Conservation (phyloP, 2,797 vertebrate species). For the Scleropages formosus region DNA sequence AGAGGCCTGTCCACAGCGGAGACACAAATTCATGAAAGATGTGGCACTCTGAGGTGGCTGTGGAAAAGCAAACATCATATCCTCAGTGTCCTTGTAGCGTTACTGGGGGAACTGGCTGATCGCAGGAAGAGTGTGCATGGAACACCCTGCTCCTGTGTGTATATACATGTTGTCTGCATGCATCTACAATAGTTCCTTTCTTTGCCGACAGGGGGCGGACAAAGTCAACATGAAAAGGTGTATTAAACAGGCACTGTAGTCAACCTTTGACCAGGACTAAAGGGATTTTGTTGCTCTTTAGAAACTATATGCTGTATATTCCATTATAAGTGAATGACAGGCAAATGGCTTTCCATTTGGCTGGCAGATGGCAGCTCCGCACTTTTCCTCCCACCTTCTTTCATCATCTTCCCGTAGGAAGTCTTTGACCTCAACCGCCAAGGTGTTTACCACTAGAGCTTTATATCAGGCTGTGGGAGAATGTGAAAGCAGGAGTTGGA, state of each 20-base stretch:
- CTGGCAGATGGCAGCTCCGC: conserved; percentile 21
- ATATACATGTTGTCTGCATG: conserved; percentile 26
- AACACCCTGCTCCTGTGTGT: conserved; percentile 27
- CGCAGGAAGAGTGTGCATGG: not conserved
- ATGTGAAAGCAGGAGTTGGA: conserved; percentile 15
- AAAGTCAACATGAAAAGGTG: conserved; percentile 13
- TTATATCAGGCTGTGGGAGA: conserved; percentile 13
- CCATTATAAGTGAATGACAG: conserved; percentile 32
- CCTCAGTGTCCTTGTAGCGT: conserved; percentile 31
- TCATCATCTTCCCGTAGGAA: conserved; percentile 4
- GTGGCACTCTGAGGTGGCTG: conserved; percentile 47
- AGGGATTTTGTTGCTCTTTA: conserved; percentile 24
- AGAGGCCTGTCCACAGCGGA: conserved; percentile 30
- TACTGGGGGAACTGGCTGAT: conserved; percentile 22
- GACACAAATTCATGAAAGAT: conserved; percentile 59
- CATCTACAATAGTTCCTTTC: conserved; percentile 22
- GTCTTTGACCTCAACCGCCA: conserved; percentile 16
- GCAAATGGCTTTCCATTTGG: conserved; percentile 13
- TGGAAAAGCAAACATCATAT: conserved; percentile 53
- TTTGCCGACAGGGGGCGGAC: conserved; percentile 35
- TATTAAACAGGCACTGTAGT: not conserved
- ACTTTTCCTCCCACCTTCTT: not conserved
- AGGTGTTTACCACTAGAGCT: not conserved
- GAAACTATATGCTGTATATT: conserved; percentile 29
- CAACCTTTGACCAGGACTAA: conserved; percentile 12